Base-by-base conservation (phyloP, 1,140 invertebrate species). In the Drosophila rufa region DNA sequence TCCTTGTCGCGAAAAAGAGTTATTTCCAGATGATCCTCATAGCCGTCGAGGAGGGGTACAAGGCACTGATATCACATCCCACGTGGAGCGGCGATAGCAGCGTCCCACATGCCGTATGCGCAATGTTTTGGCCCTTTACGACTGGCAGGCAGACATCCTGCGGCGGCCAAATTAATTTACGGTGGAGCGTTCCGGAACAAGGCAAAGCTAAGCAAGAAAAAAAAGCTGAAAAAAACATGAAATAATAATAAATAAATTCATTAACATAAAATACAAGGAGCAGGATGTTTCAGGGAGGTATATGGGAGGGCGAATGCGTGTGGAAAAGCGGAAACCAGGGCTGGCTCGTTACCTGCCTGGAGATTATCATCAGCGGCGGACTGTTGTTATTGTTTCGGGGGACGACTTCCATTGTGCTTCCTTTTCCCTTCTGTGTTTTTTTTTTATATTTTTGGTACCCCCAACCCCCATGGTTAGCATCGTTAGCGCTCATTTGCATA, bases 171-270 rank as follows among this genome's bases (percentile, higher is more conserved):
- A 86, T 85, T 86, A 85, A 82, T 86, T 86, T 86, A 57, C 58
- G 43, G 19, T 14, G 6, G 5, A 42, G 6, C 25, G 56, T 59
- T 50, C 47, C 66, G 70, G 50, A 42, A 45, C 48, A 40, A 45
- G 36, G 47, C 50, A 27, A 45, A 36, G 50, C 53, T 45, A 25
- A 61, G 47, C 42, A 65, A 69, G 57, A 65, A 25, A 51, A 36
- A 11, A 45, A 45, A 67, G 38, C 36, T 33, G n/a, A 65, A 74
- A 73, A 69, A 55, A 60, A 75, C 73, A 82, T 75, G 75, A 82
- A 86, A 87, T 87, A 86, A 86, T 86, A 86, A 86, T 86, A 86
- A 83, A 86, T 86, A 86, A 87, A 89, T 86, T 89, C 80, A 89
- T 86, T 86, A 86, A 87, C 83, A 89, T 86, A 85, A 86, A 85